These are phyloP conservation scores for Dipodomys ordii DNA, from an alignment of 2,113 vertebrate species.

Conservation along the genomic window DNA sequence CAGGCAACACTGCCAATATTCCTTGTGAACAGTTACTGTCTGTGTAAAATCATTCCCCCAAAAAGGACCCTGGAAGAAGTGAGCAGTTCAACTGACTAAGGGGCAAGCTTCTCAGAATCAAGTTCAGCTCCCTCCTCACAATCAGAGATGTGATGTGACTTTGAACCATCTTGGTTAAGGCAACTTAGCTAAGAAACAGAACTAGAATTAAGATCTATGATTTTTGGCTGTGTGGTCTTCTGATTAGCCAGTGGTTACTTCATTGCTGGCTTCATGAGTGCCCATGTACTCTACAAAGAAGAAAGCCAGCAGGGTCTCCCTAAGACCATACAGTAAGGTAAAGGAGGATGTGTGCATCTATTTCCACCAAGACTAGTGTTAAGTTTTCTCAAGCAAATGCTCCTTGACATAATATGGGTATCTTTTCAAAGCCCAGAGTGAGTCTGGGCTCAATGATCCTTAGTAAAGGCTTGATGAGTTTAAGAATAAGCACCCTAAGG, in stretches of 20 bases:
- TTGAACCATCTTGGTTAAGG: not conserved
- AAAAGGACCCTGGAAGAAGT: not conserved
- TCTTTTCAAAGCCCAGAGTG: not conserved
- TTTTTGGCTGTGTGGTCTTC: not conserved
- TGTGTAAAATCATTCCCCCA: not conserved
- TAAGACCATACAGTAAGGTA: not conserved
- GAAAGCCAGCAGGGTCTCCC: not conserved
- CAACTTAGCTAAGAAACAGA: not conserved
- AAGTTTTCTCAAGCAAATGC: not conserved
- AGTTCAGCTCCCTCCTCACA: not conserved
- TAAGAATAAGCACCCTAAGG: not conserved
- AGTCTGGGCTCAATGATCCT: not conserved
- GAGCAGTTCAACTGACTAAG: not conserved
- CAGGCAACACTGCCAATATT: not conserved
- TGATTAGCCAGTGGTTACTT: not conserved
- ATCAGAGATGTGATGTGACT: not conserved
- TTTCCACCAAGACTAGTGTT: not conserved
- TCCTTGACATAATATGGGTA: not conserved
- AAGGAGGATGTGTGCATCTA: fast-evolving
- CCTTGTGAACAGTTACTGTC: not conserved
- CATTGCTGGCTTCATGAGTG: not conserved
- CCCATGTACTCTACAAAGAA: no score
- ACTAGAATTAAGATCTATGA: not conserved
- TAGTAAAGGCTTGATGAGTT: not conserved
- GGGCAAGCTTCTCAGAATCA: not conserved